Evolutionary conservation across 2,113 vertebrate genomes (phyloP).

Genomic region (Pitta sordida): DNA sequence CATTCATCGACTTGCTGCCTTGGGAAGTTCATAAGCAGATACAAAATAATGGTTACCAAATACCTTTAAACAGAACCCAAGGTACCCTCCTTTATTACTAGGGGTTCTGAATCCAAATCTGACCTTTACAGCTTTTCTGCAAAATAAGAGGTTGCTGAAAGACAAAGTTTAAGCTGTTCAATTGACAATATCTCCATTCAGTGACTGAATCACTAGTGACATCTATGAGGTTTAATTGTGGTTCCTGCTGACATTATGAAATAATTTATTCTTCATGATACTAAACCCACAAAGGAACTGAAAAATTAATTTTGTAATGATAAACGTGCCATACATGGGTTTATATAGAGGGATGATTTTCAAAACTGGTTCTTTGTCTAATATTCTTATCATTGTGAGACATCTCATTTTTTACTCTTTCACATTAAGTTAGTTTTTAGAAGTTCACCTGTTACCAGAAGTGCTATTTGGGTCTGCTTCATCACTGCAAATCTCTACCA

Average conservation of each 20-base stretch:
- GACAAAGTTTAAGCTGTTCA: not conserved
- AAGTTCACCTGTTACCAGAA: not conserved
- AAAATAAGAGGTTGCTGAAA: not conserved
- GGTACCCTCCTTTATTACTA: not conserved
- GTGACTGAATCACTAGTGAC: not conserved
- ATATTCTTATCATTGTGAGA: not conserved
- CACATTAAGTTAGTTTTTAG: not conserved
- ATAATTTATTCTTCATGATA: not conserved
- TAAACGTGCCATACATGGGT: not conserved
- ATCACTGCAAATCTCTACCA: not conserved
- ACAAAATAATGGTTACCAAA: not conserved
- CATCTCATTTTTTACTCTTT: not conserved
- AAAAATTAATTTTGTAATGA: not conserved
- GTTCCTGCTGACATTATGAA: not conserved
- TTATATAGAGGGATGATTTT: not conserved
- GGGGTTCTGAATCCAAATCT: not conserved
- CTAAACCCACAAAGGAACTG: not conserved
- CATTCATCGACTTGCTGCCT: accelerated
- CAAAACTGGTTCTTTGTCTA: not conserved
- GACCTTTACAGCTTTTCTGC: not conserved
- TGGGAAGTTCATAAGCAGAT: not conserved
- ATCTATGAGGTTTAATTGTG: not conserved
- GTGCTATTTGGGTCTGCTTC: not conserved
- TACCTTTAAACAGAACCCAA: not conserved
- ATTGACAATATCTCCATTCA: not conserved